A percentile compares a stretch with the other conserved stretches of the same genome.
Evolutionary conservation across 1,140 invertebrate species (phyloP).

Genomic region (Cydia strobilella): DNA sequence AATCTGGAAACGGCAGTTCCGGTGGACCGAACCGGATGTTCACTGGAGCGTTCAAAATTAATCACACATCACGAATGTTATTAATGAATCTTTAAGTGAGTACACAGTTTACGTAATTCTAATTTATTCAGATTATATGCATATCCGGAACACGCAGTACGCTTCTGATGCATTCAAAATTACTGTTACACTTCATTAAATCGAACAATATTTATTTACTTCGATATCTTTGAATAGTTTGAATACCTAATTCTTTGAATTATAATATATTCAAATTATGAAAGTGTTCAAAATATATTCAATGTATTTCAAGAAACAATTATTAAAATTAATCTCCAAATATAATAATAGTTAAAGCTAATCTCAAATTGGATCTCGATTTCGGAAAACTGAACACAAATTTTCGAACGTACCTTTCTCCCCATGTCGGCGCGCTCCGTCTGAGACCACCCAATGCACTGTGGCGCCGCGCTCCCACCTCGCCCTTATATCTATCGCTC

Average conservation of each 20-base stretch:
- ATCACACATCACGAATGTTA: constrained; percentile 6
- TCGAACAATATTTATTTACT: not conserved
- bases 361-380: not conserved
- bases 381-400: not conserved
- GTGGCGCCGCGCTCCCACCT: constrained; percentile 52
- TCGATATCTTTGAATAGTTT: too few relatives aligned
- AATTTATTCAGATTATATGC: constrained; percentile 5
- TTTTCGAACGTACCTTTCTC: constrained; percentile 58
- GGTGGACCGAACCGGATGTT: constrained; percentile 20
- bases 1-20: constrained; percentile 16
- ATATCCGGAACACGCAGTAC: constrained; percentile 7
- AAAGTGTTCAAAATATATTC: too few relatives aligned
- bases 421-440: constrained; percentile 59
- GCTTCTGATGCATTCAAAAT: not conserved
- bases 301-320: not conserved
- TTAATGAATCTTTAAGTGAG: not conserved
- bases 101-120: constrained; percentile 3
- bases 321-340: not conserved
- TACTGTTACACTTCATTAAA: not conserved
- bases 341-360: not conserved
- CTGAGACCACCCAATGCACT: constrained; percentile 60
- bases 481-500: constrained; percentile 68
- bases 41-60: constrained; percentile 16
- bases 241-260: too few relatives aligned
- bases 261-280: too few relatives aligned